A percentile compares a stretch with the other conserved stretches of the same genome.
Evolutionary conservation across 1,140 invertebrate species (phyloP).

Genomic region (Bombyx mandarina): DNA sequence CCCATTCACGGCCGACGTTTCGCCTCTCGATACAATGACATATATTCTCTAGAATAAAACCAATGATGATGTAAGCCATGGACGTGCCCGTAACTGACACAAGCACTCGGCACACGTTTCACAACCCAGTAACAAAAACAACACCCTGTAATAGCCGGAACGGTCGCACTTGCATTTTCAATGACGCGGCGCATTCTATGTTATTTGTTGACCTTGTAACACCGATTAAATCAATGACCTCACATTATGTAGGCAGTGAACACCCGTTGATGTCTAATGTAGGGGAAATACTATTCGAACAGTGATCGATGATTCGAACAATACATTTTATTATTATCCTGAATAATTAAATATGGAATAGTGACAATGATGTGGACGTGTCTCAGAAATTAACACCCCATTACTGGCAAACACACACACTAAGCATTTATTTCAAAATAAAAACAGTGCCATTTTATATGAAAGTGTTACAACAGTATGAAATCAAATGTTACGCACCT

Average conservation of each 20-base stretch:
- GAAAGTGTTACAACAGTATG: constrained; percentile 17
- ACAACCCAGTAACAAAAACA: constrained; percentile 34
- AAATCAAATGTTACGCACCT: constrained; percentile 72
- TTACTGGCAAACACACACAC: constrained; percentile 57
- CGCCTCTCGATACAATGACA: constrained; percentile 32
- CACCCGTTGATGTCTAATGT: constrained; percentile 47
- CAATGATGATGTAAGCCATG: constrained; percentile 30
- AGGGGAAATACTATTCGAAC: constrained; percentile 19
- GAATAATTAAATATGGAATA: constrained; percentile 8
- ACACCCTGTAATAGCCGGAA: constrained; percentile 16
- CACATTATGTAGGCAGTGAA: constrained; percentile 14
- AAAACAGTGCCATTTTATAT: constrained; percentile 43
- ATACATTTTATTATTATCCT: constrained; percentile 12
- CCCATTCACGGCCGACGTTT: constrained; percentile 31
- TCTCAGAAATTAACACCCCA: constrained; percentile 33
- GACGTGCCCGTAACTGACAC: constrained; percentile 27
- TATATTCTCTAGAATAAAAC: constrained; percentile 49
- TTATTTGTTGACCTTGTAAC: constrained; percentile 24
- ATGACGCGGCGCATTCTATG: constrained; percentile 37
- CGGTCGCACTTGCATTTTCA: constrained; percentile 25
- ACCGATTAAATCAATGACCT: constrained; percentile 24
- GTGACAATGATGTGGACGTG: constrained; percentile 23
- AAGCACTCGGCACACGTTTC: constrained; percentile 41
- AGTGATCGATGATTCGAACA: constrained; percentile 7
- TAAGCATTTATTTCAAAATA: constrained; percentile 53